Percentiles rank a stretch among this genome's conserved stretches.
Evolutionary conservation across 2,888 invertebrate species (phyloP).

Genomic region (Xiphydria camelus): DNA sequence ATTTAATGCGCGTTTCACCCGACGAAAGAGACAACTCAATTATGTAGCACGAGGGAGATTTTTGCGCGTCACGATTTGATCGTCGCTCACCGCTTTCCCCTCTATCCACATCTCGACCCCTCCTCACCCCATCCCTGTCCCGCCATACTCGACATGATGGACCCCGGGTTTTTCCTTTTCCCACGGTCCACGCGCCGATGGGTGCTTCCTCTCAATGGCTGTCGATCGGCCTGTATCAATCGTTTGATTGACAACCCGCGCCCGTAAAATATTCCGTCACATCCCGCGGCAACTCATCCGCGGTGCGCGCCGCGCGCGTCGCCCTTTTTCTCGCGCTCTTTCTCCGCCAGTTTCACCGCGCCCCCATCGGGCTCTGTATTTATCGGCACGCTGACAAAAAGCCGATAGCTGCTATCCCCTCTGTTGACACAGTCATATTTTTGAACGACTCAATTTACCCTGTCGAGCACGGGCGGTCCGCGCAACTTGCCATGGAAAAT

Average conservation of each 20-base stretch:
- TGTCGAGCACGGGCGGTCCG: no score
- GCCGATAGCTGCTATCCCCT: neutral
- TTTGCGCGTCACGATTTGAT: slow-evolving; percentile 3
- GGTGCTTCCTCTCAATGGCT: neutral
- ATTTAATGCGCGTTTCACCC: slow-evolving; percentile 5
- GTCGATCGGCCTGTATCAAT: neutral
- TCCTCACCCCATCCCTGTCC: neutral
- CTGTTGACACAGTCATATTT: no score
- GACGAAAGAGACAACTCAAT: slow-evolving; percentile 24
- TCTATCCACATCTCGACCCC: neutral
- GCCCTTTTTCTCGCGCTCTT: neutral
- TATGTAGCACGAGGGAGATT: slow-evolving; percentile 15
- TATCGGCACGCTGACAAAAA: no score
- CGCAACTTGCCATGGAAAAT: no score
- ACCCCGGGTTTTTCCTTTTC: neutral
- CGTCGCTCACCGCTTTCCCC: neutral
- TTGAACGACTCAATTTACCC: no score
- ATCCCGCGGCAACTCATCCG: neutral
- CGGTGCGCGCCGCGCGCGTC: no score
- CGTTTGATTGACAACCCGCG: slow-evolving; percentile 17
- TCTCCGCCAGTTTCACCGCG: neutral
- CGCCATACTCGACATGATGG: neutral
- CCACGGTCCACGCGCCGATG: neutral
- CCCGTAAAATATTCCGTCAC: neutral
- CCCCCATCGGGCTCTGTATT: neutral